Evolutionary conservation across 2,888 invertebrate genomes (phyloP), one percentile per base, ranked within the genome.

Genomic region (Punctoribates punctum): DNA sequence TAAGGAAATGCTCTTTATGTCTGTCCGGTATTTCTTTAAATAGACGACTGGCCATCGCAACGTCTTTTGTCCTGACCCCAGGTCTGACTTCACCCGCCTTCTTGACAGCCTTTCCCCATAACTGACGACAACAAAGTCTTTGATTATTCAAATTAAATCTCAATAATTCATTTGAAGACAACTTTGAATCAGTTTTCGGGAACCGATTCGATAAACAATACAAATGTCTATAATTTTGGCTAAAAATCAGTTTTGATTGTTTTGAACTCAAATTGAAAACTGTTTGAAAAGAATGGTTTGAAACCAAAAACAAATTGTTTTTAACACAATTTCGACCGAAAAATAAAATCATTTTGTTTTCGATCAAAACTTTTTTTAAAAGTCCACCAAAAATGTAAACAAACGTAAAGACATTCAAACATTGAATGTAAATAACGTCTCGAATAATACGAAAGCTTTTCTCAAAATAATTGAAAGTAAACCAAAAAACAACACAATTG

Each of bases 1-100:
- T 88, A 73, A 92, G 81, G 82, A 90, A 94, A 0, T 88, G 87
- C 20, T 89, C 85, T 65, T 81, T 82, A 67, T 81, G 80, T 76
- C 80, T 91, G 27, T 86, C 83, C 27, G 72, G 73, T 27, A 42
- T 38, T 51, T 77, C 73, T 42, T 73, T 29, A 23, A 77, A 77
- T 8, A 70, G 60, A 20, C 73, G 25, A 20, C 54, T 20, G 20
- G 72, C 73, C 15, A 73, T n/a, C 11, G 73, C 34, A 25, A 76
- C 46, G 15, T 75, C 73, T 67, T 75, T 77, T 0, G 57, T 25
- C 11, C n/a, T 42, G 34, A 75, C 38, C 1, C 75, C 38, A 13
- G 76, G 57, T 20, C 6, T 34, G 17, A 25, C 15, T 20, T 76
- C 76, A 8, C 54, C 76, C 3, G 15, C 20, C 73, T 76, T 76